phyloP scores from a whole-genome alignment of 2,888 invertebrate species.

The Acanthosepion lycidas region DNA sequence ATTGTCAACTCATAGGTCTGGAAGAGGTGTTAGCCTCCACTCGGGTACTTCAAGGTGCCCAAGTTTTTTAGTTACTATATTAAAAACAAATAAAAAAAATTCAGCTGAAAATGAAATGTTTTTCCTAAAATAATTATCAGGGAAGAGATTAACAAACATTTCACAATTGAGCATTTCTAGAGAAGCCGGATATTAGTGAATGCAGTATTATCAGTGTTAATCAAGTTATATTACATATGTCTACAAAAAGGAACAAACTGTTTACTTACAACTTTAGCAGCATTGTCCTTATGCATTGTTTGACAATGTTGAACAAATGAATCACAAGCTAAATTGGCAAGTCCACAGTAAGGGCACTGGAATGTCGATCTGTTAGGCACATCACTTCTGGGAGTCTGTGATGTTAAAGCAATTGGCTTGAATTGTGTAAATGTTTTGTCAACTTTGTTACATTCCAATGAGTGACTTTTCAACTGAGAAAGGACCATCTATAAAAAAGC shows the following conservation, averaged over 20 bases:
- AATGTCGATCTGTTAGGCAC: slow-evolving; percentile 71
- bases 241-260: not conserved
- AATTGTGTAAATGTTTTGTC: slow-evolving; percentile 56
- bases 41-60: too few species aligned
- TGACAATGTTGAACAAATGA: slow-evolving; percentile 70
- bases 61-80: too few species aligned
- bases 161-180: too few species aligned
- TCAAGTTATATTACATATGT: not conserved
- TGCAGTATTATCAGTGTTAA: slow-evolving; percentile 41
- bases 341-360: slow-evolving; percentile 69
- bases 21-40: too few species aligned
- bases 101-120: too few species aligned
- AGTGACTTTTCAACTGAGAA: slow-evolving; percentile 53
- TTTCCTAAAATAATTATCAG: too few species aligned
- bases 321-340: slow-evolving; percentile 61
- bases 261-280: slow-evolving; percentile 64
- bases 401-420: slow-evolving; percentile 64
- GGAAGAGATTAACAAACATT: too few species aligned
- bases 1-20: too few species aligned
- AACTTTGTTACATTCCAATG: slow-evolving; percentile 51
- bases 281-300: slow-evolving; percentile 57
- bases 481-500: slow-evolving; percentile 55
- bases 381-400: slow-evolving; percentile 62
- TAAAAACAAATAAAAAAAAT: too few species aligned
- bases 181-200: not conserved